Percentiles rank a stretch among this genome's conserved stretches.
Evolutionary conservation across 1,140 invertebrate species (phyloP).

Genomic region (Danaus melanippus): DNA sequence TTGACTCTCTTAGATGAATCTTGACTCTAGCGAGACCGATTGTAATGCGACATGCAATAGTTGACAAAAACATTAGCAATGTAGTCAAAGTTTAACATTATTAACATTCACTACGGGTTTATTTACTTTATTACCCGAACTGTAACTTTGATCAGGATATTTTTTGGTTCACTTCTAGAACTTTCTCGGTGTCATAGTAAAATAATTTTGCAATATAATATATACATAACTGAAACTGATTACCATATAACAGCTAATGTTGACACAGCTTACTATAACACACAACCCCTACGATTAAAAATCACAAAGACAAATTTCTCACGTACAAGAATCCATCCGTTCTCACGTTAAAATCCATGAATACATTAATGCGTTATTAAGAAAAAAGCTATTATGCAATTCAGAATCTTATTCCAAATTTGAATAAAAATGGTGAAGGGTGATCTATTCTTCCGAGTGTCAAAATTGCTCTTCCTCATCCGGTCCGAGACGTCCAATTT

Average conservation of each 20-base stretch:
- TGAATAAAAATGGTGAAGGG: conserved; percentile 62
- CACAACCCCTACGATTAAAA: conserved; percentile 58
- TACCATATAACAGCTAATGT: conserved; percentile 54
- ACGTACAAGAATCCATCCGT: conserved; percentile 43
- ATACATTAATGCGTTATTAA: conserved; percentile 56
- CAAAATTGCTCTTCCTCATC: conserved; percentile 67
- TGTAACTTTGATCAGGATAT: too few relatives aligned
- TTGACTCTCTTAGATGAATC: too few relatives aligned
- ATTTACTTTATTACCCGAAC: too few relatives aligned
- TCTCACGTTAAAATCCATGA: conserved; percentile 58
- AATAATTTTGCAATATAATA: too few relatives aligned
- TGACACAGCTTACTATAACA: conserved; percentile 63
- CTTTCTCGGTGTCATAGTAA: too few relatives aligned
- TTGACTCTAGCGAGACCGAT: too few relatives aligned
- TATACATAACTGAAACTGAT: conserved; percentile 20
- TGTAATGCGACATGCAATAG: too few relatives aligned
- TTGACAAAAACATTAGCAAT: too few relatives aligned
- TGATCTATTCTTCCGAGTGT: conserved; percentile 63
- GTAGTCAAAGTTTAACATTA: too few relatives aligned
- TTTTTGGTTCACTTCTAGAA: too few relatives aligned
- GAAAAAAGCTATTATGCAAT: conserved; percentile 53
- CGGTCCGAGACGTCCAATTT: conserved; percentile 53
- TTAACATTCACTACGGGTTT: too few relatives aligned
- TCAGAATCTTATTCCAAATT: conserved; percentile 43
- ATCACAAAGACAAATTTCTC: conserved; percentile 54